phyloP scores from a whole-genome alignment of 2,113 vertebrate genomes.

The Rhineura floridana region DNA sequence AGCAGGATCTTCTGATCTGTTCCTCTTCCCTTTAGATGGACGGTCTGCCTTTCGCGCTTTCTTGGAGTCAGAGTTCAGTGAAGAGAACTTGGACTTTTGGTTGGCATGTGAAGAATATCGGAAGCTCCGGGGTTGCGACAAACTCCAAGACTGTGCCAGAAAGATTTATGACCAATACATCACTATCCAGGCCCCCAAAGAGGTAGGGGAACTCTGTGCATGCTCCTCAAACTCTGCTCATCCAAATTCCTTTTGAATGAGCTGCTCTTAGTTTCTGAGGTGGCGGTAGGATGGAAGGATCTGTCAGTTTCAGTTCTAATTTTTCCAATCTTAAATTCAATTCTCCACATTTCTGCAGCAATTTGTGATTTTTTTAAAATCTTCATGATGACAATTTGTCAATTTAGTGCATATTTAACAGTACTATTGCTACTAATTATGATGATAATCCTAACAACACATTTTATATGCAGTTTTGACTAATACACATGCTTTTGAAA shows the following conservation, averaged over 20 bases:
- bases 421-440: too few species aligned
- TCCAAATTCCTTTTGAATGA: background rate
- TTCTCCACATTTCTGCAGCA: too few species aligned
- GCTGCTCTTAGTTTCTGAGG: background rate
- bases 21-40: background rate
- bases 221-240: background rate
- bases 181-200: conserved; percentile 30
- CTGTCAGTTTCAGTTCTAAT: too few species aligned
- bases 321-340: too few species aligned
- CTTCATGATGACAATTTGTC: too few species aligned
- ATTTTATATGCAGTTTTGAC: too few species aligned
- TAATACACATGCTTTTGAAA: too few species aligned
- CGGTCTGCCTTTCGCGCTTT: conserved; percentile 11
- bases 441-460: too few species aligned
- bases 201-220: background rate
- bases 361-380: too few species aligned
- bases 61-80: conserved; percentile 29
- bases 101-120: conserved; percentile 29
- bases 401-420: too few species aligned
- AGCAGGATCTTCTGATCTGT: background rate
- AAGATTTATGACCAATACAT: conserved; percentile 32
- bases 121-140: conserved; percentile 18
- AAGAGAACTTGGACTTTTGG: conserved; percentile 39
- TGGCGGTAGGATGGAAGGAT: too few species aligned
- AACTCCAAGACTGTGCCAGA: conserved; percentile 17